Conservation (phyloP, 2,888 invertebrate genomes). For the Drosophila nr. perissopoda region DNA sequence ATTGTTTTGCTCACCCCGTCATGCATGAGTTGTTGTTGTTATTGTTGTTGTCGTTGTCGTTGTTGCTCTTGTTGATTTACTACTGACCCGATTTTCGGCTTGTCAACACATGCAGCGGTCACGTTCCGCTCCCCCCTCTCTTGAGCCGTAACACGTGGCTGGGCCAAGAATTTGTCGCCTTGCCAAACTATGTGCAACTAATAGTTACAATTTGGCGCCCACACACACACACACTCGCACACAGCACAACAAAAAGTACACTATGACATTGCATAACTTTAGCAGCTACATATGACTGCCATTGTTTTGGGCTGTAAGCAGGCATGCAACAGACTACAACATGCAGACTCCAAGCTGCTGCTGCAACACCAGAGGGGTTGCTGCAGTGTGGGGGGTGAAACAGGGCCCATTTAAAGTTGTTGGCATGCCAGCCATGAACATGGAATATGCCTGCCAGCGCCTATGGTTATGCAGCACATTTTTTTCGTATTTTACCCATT, state of each 20-base stretch:
- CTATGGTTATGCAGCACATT: conserved; percentile 66
- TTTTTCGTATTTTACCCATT: conserved; percentile 21
- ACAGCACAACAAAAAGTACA: conserved; percentile 27
- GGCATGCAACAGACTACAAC: conserved; percentile 67
- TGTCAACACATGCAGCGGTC: conserved; percentile 71
- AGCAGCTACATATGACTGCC: conserved; percentile 62
- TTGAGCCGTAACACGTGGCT: conserved; percentile 44
- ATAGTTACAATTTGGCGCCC: conserved; percentile 74
- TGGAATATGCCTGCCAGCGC: conserved; percentile 52
- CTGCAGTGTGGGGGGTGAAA: background rate
- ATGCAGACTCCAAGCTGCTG: conserved; percentile 18
- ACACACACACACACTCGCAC: conserved; percentile 17
- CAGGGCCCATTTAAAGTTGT: conserved; percentile 54
- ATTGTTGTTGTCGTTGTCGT: background rate
- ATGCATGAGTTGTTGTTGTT: conserved; percentile 31
- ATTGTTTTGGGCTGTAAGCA: conserved; percentile 58
- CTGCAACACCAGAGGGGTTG: background rate
- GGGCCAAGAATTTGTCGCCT: conserved; percentile 71
- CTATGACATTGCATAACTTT: conserved; percentile 67
- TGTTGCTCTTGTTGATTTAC: conserved; percentile 72
- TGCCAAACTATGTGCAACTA: conserved; percentile 73
- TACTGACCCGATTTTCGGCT: conserved; percentile 80
- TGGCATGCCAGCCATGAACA: conserved; percentile 59
- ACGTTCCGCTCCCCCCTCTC: conserved; percentile 11
- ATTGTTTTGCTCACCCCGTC: conserved; percentile 53